phyloP scores from a whole-genome alignment of 2,113 vertebrate genomes.

The Neomonachus schauinslandi region DNA sequence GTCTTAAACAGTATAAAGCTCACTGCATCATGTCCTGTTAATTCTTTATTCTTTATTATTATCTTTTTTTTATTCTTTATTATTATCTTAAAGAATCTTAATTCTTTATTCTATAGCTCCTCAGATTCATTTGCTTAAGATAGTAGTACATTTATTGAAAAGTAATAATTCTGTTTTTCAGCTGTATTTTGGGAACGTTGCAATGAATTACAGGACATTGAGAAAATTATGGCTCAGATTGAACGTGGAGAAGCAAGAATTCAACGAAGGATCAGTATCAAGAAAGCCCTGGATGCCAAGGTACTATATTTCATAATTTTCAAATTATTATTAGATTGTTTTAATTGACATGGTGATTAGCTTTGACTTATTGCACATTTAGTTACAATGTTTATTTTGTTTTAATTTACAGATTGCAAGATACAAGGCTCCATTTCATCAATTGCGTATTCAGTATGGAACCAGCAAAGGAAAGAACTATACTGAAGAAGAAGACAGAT shows the following conservation, averaged over 20 bases:
- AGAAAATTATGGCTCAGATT: conserved; percentile 95
- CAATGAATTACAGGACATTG: conserved; percentile 94
- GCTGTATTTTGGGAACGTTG: conserved; percentile 95
- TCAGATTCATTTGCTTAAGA: conserved; percentile 48
- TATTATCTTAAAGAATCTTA: background rate
- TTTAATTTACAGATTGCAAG: conserved; percentile 89
- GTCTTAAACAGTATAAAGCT: conserved; percentile 30
- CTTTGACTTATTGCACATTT: background rate
- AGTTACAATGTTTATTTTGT: conserved; percentile 60
- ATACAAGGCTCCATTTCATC: conserved; percentile 95
- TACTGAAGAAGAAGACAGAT: conserved; percentile 94
- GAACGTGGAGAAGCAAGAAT: conserved; percentile 94
- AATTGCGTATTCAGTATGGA: conserved; percentile 93
- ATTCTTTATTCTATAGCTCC: conserved; percentile 27
- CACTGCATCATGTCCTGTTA: conserved; percentile 12
- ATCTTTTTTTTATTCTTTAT: background rate
- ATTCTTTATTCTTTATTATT: conserved; percentile 9
- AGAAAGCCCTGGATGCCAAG: conserved; percentile 94
- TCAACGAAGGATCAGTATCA: conserved; percentile 94
- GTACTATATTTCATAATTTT: conserved; percentile 82
- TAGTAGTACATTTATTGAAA: conserved; percentile 30
- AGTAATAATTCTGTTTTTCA: conserved; percentile 81
- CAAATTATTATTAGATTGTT: background rate
- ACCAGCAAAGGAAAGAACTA: conserved; percentile 96
- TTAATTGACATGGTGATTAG: background rate